Conservation (phyloP, 2,888 invertebrate species). For the Apamea anceps region DNA sequence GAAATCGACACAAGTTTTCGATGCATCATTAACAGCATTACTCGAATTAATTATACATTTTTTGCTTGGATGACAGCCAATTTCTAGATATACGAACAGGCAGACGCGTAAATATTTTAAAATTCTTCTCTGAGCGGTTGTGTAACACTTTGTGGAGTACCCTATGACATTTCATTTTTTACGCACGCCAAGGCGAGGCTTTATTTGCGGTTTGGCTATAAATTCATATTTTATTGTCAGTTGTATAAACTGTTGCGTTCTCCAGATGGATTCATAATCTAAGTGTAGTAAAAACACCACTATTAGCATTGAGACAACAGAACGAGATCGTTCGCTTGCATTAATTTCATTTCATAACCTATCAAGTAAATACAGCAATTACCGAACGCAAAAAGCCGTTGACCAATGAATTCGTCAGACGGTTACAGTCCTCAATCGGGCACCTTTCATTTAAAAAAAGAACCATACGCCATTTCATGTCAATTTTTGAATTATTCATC, state of each 20-base stretch:
- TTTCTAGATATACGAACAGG: slow-evolving; percentile 68
- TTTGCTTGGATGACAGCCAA: slow-evolving; percentile 65
- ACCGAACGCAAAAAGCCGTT: slow-evolving; percentile 88
- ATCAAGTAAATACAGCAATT: slow-evolving; percentile 88
- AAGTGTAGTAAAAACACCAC: slow-evolving; percentile 50
- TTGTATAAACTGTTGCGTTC: slow-evolving; percentile 69
- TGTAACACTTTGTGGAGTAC: slow-evolving; percentile 63
- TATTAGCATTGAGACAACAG: slow-evolving; percentile 49
- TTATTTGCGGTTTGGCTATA: slow-evolving; percentile 87
- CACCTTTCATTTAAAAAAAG: slow-evolving; percentile 90
- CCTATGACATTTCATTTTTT: slow-evolving; percentile 59
- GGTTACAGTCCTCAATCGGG: slow-evolving; percentile 91
- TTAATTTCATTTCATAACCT: slow-evolving; percentile 76
- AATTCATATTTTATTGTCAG: slow-evolving; percentile 80
- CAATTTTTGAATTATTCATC: slow-evolving; percentile 91
- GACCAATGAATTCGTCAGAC: slow-evolving; percentile 90
- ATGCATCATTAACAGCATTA: slow-evolving; percentile 87
- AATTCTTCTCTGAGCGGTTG: slow-evolving; percentile 63
- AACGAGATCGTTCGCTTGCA: slow-evolving; percentile 55
- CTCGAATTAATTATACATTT: slow-evolving; percentile 84
- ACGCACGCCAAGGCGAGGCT: slow-evolving; percentile 75
- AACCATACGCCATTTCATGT: slow-evolving; percentile 91
- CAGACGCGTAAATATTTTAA: slow-evolving; percentile 50
- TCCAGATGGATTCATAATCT: slow-evolving; percentile 60
- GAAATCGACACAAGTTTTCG: slow-evolving; percentile 84